phyloP scores from a whole-genome alignment of 2,888 invertebrate genomes.

The Mythimna loreyi region DNA sequence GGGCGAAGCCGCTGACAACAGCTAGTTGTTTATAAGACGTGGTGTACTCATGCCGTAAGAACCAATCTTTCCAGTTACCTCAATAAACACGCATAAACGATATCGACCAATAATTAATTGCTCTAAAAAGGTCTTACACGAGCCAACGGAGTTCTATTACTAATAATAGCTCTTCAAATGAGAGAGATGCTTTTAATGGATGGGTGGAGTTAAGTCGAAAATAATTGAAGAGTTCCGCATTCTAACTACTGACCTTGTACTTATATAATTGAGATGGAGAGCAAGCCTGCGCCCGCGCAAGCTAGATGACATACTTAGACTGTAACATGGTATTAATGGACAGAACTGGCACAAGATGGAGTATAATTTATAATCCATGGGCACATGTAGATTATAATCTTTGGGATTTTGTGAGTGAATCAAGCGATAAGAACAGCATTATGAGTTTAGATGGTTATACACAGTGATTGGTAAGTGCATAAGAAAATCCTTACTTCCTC shows the following conservation, averaged over 20 bases:
- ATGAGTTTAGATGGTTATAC: not conserved
- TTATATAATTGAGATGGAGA: constrained; percentile 57
- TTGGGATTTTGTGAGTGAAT: constrained; percentile 7
- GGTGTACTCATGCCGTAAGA: no score
- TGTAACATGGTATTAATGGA: constrained; percentile 26
- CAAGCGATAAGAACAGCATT: not conserved
- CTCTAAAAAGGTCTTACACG: constrained; percentile 25
- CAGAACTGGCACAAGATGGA: constrained; percentile 37
- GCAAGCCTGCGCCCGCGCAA: constrained; percentile 35
- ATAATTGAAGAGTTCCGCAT: constrained; percentile 61
- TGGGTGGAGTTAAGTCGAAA: constrained; percentile 50
- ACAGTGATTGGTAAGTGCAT: not conserved
- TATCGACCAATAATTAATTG: constrained; percentile 25
- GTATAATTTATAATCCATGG: constrained; percentile 12
- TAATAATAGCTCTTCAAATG: constrained; percentile 35
- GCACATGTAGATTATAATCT: constrained; percentile 3
- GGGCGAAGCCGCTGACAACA: no score
- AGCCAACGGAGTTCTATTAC: constrained; percentile 21
- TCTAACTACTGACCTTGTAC: constrained; percentile 47
- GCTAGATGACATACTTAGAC: constrained; percentile 45
- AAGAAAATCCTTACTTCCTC: no score
- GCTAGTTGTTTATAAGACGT: no score
- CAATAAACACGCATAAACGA: constrained; percentile 15
- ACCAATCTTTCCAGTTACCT: constrained; percentile 7
- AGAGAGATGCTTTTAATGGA: constrained; percentile 41